A percentile compares a stretch with the other conserved stretches of the same genome.
Conservation (phyloP, 1,140 invertebrate species). For the Drosophila obscura region DNA sequence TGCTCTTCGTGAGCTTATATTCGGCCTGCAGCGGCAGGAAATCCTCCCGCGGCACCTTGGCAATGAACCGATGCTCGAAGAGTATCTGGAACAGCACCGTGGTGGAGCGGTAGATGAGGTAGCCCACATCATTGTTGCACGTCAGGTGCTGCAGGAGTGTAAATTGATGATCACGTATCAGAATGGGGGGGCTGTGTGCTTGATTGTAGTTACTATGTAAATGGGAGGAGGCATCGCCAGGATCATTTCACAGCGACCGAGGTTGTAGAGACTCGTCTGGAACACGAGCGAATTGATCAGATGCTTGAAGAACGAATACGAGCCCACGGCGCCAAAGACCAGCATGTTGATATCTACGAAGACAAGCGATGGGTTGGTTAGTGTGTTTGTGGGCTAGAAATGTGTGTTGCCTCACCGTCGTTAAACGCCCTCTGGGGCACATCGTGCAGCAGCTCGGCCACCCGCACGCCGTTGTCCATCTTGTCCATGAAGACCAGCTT, state of each 20-base stretch:
- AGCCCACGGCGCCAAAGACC: constrained; percentile 85
- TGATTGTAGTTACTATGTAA: constrained; percentile 84
- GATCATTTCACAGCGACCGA: constrained; percentile 85
- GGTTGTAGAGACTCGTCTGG: constrained; percentile 84
- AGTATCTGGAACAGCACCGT: constrained; percentile 86
- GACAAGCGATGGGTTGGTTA: not conserved
- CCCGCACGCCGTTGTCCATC: constrained; percentile 85
- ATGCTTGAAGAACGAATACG: constrained; percentile 85
- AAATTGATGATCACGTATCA: not conserved
- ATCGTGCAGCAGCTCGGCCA: constrained; percentile 84
- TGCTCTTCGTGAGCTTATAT: constrained; percentile 58
- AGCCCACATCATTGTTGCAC: constrained; percentile 73
- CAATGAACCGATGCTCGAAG: constrained; percentile 85
- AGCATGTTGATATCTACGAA: constrained; percentile 83
- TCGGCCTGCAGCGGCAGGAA: constrained; percentile 85
- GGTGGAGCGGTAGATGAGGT: constrained; percentile 83
- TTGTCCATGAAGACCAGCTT: constrained; percentile 86
- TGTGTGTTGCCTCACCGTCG: constrained; percentile 44
- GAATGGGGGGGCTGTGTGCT: no score
- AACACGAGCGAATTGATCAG: constrained; percentile 85
- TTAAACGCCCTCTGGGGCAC: constrained; percentile 66
- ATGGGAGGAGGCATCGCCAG: constrained; percentile 85
- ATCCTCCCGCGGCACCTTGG: constrained; percentile 85
- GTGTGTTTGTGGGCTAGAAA: no score
- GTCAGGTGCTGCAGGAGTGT: constrained; percentile 60